phyloP scores from a whole-genome alignment of 2,797 vertebrate species.

The Sciurus carolinensis region DNA sequence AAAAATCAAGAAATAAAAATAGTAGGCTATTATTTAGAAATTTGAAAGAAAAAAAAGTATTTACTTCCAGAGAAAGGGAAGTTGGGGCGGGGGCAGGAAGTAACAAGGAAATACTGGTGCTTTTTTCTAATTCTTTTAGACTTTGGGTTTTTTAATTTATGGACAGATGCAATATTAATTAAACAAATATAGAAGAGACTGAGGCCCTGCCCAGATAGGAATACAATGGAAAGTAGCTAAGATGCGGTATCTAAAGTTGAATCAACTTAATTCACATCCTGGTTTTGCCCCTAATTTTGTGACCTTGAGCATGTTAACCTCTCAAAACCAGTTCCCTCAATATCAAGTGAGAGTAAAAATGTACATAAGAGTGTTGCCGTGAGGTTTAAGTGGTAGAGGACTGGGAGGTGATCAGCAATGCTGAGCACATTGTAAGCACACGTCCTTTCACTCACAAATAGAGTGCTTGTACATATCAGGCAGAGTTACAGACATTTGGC shows the following conservation, averaged over 20 bases:
- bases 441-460: not conserved
- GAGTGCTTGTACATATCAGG: too few species aligned
- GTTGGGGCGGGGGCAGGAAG: not conserved
- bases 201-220: not conserved
- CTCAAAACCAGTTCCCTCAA: not conserved
- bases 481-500: not conserved
- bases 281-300: not conserved
- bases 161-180: not conserved
- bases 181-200: not conserved
- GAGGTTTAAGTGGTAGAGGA: not conserved
- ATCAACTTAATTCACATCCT: not conserved
- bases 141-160: slow-evolving; percentile 17
- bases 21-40: not conserved
- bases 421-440: not conserved
- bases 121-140: not conserved
- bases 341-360: not conserved
- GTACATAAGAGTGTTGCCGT: not conserved
- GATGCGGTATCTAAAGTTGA: not conserved
- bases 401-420: not conserved
- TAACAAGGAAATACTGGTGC: not conserved
- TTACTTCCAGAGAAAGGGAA: not conserved
- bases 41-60: not conserved
- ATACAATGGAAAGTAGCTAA: not conserved
- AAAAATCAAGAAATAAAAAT: not conserved
- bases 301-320: not conserved